These are phyloP conservation scores for Pseudochromis fuscus DNA, from an alignment of 2,797 vertebrate genomes.

Conservation along the genomic window DNA sequence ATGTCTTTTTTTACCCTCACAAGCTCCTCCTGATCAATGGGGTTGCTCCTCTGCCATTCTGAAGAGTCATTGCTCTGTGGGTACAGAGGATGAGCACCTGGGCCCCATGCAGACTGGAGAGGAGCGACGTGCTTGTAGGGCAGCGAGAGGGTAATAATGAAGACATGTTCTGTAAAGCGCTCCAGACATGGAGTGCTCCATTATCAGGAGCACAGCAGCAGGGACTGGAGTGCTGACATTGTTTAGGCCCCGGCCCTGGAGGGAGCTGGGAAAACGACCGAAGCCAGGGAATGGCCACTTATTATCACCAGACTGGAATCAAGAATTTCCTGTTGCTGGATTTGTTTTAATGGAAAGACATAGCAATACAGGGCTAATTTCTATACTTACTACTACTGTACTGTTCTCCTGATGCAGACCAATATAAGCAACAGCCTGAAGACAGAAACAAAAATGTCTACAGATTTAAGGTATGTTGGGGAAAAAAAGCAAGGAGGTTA, in stretches of 20 bases:
- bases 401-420: constrained; percentile 33
- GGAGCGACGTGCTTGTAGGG: constrained; percentile 65
- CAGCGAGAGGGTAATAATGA: constrained; percentile 78
- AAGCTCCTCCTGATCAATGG: constrained; percentile 65
- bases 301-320: constrained; percentile 83
- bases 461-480: constrained; percentile 28
- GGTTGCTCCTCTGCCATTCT: constrained; percentile 62
- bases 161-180: constrained; percentile 73
- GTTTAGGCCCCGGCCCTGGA: constrained; percentile 75
- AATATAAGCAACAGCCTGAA: constrained; percentile 13
- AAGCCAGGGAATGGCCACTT: constrained; percentile 76
- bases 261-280: constrained; percentile 77
- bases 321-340: constrained; percentile 81
- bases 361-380: constrained; percentile 23
- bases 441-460: constrained; percentile 39
- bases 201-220: constrained; percentile 75
- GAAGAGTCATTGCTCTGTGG: constrained; percentile 76
- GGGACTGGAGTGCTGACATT: constrained; percentile 82
- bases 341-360: constrained; percentile 58
- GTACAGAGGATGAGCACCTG: constrained; percentile 75
- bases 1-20: constrained; percentile 44
- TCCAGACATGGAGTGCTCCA: constrained; percentile 78
- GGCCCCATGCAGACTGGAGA: constrained; percentile 70
- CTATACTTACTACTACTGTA: constrained; percentile 22
- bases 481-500: constrained; percentile 44